phyloP scores from a whole-genome alignment of 2,113 vertebrate species.

The Anthoscopus minutus region DNA sequence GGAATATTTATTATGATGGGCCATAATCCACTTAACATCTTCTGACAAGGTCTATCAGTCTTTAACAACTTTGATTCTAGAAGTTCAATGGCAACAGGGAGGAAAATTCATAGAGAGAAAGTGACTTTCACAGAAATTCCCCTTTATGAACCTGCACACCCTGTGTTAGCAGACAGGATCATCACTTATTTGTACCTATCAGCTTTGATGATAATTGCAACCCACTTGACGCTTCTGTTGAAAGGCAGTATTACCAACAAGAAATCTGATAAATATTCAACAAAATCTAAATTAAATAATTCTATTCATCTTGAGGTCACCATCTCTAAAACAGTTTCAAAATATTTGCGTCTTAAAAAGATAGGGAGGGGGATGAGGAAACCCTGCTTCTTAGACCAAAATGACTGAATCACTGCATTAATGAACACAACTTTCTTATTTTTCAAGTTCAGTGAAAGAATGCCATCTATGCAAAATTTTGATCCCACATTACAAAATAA shows the following conservation, averaged over 20 bases:
- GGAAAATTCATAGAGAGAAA: neutral
- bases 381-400: neutral
- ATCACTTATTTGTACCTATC: conserved; percentile 30
- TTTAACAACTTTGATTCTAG: neutral
- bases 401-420: neutral
- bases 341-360: conserved; percentile 18
- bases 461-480: conserved; percentile 62
- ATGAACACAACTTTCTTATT: conserved; percentile 30
- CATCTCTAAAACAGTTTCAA: conserved; percentile 21
- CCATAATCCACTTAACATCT: neutral
- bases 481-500: conserved; percentile 65
- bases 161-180: neutral
- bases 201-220: conserved; percentile 60
- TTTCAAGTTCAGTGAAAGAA: conserved; percentile 53
- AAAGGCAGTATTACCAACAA: conserved; percentile 44
- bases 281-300: conserved; percentile 22
- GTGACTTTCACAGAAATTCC: neutral
- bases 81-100: neutral
- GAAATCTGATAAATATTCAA: conserved; percentile 46
- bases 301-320: conserved; percentile 27
- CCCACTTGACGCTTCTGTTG: conserved; percentile 38
- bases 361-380: neutral
- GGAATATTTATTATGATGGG: neutral
- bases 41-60: conserved; percentile 14
- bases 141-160: neutral